Conservation (phyloP, 2,113 vertebrate genomes). For the Vireo altiloquus region DNA sequence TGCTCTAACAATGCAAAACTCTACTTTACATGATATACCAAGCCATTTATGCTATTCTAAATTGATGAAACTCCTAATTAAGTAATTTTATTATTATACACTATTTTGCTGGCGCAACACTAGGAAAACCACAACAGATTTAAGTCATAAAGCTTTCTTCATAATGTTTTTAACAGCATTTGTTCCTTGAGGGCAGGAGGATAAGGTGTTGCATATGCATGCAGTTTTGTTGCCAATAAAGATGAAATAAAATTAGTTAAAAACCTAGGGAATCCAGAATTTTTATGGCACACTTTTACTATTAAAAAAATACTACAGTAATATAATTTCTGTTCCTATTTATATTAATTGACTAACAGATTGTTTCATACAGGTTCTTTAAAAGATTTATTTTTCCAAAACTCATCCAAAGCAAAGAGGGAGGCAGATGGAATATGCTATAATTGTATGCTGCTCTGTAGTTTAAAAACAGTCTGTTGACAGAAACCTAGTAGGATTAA, state of each 20-base stretch:
- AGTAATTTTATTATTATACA: constrained; percentile 59
- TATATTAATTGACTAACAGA: constrained; percentile 64
- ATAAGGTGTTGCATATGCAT: constrained; percentile 64
- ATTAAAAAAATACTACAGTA: constrained; percentile 41
- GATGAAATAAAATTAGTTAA: constrained; percentile 70
- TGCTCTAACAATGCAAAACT: background rate
- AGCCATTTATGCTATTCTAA: constrained; percentile 16
- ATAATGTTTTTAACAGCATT: constrained; percentile 63
- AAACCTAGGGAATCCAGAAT: constrained; percentile 51
- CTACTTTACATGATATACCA: constrained; percentile 5
- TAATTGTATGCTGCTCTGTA: background rate
- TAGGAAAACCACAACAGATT: constrained; percentile 45
- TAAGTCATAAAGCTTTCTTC: constrained; percentile 50
- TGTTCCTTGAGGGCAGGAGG: constrained; percentile 44
- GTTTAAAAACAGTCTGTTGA: constrained; percentile 5
- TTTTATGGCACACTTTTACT: constrained; percentile 57
- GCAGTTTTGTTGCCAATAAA: constrained; percentile 63
- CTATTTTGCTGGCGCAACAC: constrained; percentile 3
- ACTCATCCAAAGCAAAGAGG: constrained; percentile 36
- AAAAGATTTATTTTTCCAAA: constrained; percentile 57
- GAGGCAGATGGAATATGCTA: constrained; percentile 24
- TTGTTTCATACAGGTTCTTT: constrained; percentile 39
- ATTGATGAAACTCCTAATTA: constrained; percentile 62
- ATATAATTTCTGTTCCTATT: constrained; percentile 58
- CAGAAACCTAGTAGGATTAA: background rate